These are phyloP conservation scores for Araneus ventricosus DNA, from an alignment of 1,140 invertebrate genomes.

Conservation along the genomic window DNA sequence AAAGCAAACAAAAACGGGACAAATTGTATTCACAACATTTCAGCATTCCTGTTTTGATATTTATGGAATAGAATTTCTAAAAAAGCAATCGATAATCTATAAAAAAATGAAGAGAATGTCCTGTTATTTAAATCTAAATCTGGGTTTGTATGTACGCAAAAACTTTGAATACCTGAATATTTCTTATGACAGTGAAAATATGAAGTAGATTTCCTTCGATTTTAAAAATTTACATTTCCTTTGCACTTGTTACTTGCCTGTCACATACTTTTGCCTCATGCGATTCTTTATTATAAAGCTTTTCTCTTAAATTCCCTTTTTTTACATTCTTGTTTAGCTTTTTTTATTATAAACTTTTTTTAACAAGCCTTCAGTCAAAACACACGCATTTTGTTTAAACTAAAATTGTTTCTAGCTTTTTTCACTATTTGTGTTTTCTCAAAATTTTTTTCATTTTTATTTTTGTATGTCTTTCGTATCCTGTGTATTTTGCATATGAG, in stretches of 20 bases:
- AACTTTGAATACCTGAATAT: too few species aligned
- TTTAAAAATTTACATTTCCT: constrained; percentile 47
- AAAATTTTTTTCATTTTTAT: neutral
- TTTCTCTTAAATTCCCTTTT: neutral
- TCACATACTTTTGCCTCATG: neutral
- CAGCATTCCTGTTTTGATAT: too few species aligned
- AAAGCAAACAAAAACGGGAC: too few species aligned
- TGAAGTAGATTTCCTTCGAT: neutral
- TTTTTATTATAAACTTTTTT: neutral
- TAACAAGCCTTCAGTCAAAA: neutral
- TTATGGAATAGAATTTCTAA: too few species aligned
- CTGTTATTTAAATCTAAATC: too few species aligned
- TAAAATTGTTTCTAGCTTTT: neutral
- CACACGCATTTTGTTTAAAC: constrained; percentile 10
- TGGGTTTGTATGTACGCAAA: too few species aligned
- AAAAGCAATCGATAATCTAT: too few species aligned
- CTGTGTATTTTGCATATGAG: constrained; percentile 13
- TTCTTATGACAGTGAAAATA: neutral
- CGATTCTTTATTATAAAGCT: too few species aligned
- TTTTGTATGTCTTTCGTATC: neutral
- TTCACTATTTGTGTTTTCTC: neutral
- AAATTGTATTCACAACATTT: too few species aligned
- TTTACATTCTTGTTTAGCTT: neutral
- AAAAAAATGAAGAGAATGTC: too few species aligned
- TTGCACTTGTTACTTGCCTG: constrained; percentile 16